Evolutionary conservation across 2,113 vertebrate genomes (phyloP).

Genomic region (Smithornis capensis): DNA sequence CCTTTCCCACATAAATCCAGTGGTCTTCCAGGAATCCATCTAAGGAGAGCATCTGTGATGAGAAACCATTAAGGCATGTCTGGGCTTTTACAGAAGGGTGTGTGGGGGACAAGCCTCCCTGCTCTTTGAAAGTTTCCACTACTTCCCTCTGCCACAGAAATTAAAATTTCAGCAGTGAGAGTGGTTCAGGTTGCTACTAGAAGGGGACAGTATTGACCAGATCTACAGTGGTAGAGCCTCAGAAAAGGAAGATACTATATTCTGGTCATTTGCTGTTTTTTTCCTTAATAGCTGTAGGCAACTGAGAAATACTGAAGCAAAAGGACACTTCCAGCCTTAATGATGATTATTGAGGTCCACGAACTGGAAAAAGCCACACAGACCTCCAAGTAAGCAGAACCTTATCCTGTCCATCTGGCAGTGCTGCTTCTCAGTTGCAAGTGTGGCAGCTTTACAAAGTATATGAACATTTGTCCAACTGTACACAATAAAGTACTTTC

Average conservation of each 20-base stretch:
- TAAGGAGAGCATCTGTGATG: neutral
- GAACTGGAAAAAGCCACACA: neutral
- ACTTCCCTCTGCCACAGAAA: neutral
- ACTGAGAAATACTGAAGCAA: neutral
- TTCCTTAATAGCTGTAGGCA: neutral
- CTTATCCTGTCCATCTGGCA: neutral
- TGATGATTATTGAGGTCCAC: neutral
- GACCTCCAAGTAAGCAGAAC: neutral
- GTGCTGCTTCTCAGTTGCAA: neutral
- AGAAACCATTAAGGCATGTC: neutral
- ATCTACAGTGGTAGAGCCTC: rapidly evolving
- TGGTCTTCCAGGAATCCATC: neutral
- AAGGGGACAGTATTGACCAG: neutral
- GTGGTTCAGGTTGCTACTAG: neutral
- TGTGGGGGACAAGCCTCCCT: neutral
- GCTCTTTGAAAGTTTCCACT: neutral
- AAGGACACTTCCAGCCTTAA: neutral
- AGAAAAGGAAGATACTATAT: neutral
- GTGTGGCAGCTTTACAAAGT: rapidly evolving
- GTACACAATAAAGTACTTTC: neutral
- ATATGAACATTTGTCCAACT: neutral
- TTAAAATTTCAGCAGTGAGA: neutral
- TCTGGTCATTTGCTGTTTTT: neutral
- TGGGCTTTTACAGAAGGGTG: neutral
- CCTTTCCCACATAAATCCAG: neutral